Evolutionary conservation across 2,113 vertebrate species (phyloP), one percentile per base, ranked within the genome.

Genomic region (Ibidorhyncha struthersii): DNA sequence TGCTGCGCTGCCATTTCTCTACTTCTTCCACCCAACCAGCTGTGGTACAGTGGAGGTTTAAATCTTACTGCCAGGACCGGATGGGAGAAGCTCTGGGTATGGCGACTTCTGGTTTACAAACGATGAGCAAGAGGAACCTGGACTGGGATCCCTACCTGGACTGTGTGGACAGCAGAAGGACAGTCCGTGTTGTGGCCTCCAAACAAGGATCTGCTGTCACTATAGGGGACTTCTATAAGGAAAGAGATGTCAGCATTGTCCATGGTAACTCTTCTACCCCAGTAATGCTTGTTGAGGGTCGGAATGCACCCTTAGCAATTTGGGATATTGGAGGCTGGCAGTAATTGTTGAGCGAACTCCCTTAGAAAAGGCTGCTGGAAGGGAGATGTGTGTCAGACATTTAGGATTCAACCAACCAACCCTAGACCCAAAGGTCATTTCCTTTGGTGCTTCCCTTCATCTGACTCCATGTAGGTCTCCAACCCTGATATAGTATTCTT

Each of bases 41-140:
- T 1, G 99, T 99, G 82, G 99, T 99, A 61, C 99, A 99, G 95
- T 99, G 99, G 99, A 99, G 98, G 98, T 99, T 99, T 98, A 99
- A 99, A 97, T 99, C 99, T 78, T 99, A 99, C 97, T 99, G 99
- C 95, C 99, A 98, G 81, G 99, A 99, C 89, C 99, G 98, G 77
- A 99, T 99, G 18, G 98, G 97, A 45, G 99, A 99, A 45, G 99
- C 99, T 85, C 96, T 99, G 98, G 98, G 97, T 69, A 98, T 98
- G 97, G 92, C 97, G 5, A 98, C 97, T 40, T 98, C 95, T 89
- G 97, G 95, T 66, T 93, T 95, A 97, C 99, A 90, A 96, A 90
- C 98, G 1, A 98, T 98, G 96, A 98, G 98, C 97, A 98, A 98
- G 95, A 98, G 98, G 77, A 98, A 98, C 92, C 97, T 98, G 88